Conservation (phyloP, 2,113 vertebrate genomes). For the Muntiacus reevesi region DNA sequence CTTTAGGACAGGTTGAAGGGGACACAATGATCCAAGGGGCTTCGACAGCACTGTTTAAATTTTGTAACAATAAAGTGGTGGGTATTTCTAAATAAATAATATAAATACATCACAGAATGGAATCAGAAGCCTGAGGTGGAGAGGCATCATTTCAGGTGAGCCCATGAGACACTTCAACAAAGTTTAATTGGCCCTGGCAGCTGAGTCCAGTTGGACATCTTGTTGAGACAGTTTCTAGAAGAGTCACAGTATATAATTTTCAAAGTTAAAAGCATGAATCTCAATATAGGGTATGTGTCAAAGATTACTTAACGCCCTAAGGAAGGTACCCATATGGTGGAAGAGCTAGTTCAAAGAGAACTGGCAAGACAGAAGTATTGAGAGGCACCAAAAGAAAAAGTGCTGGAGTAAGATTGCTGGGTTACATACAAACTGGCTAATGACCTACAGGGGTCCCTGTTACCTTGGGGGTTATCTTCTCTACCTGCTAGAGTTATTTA, state of each 20-base stretch:
- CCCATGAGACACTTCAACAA: background rate
- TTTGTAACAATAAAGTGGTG: background rate
- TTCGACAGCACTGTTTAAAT: background rate
- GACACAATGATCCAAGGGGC: background rate
- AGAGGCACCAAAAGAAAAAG: background rate
- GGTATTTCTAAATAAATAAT: background rate
- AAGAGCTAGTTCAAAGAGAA: background rate
- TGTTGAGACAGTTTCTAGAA: background rate
- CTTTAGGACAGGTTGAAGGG: background rate
- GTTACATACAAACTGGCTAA: background rate
- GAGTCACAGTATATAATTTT: background rate
- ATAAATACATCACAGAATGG: background rate
- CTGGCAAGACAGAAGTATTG: background rate
- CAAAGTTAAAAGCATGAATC: background rate
- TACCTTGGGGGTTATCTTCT: too few relatives aligned
- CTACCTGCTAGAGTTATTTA: background rate
- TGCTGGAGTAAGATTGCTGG: background rate
- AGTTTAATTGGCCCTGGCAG: background rate
- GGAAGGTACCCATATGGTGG: background rate
- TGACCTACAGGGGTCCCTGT: background rate
- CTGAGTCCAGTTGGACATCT: background rate
- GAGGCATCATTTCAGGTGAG: background rate
- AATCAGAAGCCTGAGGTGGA: background rate
- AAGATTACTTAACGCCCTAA: background rate
- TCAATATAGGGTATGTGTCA: background rate